A percentile compares a stretch with the other conserved stretches of the same genome.
These are phyloP conservation scores for Pollachius pollachius DNA, from an alignment of 2,113 vertebrate species.

Conservation along the genomic window DNA sequence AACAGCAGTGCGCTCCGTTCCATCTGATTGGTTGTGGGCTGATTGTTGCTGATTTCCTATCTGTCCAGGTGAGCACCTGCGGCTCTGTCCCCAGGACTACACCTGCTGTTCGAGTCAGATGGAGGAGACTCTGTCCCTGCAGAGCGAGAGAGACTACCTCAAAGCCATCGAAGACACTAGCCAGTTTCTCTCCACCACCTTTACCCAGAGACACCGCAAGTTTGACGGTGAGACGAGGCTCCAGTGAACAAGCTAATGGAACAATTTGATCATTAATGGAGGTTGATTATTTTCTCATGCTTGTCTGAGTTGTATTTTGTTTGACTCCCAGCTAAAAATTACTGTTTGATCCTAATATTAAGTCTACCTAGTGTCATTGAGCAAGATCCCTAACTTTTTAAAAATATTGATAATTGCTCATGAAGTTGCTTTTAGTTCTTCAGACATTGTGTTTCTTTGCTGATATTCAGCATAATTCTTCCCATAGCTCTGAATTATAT, in stretches of 20 bases:
- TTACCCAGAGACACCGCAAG: slow-evolving; percentile 78
- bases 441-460: too few relatives aligned
- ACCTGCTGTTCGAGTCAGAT: slow-evolving; percentile 88
- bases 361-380: too few relatives aligned
- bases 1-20: not conserved
- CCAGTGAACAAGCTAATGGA: slow-evolving; percentile 11
- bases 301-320: too few relatives aligned
- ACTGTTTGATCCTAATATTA: too few relatives aligned
- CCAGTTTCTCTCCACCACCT: slow-evolving; percentile 81
- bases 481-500: slow-evolving; percentile 38
- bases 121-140: slow-evolving; percentile 80
- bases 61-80: slow-evolving; percentile 83
- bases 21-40: slow-evolving; percentile 12
- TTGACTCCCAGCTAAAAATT: too few relatives aligned
- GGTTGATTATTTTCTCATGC: too few relatives aligned
- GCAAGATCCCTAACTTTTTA: too few relatives aligned
- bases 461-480: slow-evolving; percentile 24
- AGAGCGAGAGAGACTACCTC: slow-evolving; percentile 78
- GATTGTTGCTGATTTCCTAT: slow-evolving; percentile 4
- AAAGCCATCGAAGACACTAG: slow-evolving; percentile 79
- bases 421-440: too few relatives aligned
- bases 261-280: too few relatives aligned
- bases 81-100: slow-evolving; percentile 86
- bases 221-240: slow-evolving; percentile 79
- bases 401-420: too few relatives aligned